A percentile compares a stretch with the other conserved stretches of the same genome.
Conservation (phyloP, 35 echinoderm and acorn worm genomes). For the Stichopus chloronotus region DNA sequence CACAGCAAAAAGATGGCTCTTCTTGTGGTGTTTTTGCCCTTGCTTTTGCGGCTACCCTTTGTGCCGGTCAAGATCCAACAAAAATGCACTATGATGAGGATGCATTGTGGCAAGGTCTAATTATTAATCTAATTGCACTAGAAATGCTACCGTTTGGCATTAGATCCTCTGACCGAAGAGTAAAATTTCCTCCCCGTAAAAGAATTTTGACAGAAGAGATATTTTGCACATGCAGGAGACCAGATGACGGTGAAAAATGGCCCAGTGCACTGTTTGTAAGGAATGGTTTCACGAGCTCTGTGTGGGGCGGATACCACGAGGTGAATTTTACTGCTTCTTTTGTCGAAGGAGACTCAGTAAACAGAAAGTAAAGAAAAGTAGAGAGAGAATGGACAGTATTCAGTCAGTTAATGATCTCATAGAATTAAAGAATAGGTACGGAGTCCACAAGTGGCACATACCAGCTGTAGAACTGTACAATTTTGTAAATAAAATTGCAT, state of each 20-base stretch:
- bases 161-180: neutral
- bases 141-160: conserved; percentile 14
- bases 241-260: conserved; percentile 40
- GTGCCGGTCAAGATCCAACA: conserved; percentile 9
- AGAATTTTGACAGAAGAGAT: neutral
- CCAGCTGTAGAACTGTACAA: neutral
- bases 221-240: conserved; percentile 24
- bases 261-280: neutral
- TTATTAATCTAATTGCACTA: neutral
- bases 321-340: neutral
- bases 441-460: neutral
- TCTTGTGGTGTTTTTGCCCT: conserved; percentile 26
- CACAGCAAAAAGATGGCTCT: neutral
- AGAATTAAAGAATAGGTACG: neutral
- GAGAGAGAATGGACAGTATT: conserved; percentile 24
- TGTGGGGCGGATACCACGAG: conserved; percentile 14
- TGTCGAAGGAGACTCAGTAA: conserved; percentile 12
- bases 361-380: neutral
- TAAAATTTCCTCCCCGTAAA: neutral
- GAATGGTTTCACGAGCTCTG: conserved; percentile 51
- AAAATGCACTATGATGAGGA: neutral
- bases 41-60: conserved; percentile 10
- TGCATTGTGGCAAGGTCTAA: conserved; percentile 1
- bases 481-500: conserved; percentile 17
- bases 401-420: neutral